Percentiles rank a stretch among this genome's conserved stretches.
Evolutionary conservation across 2,888 invertebrate species (phyloP).

Genomic region (Ischnura elegans): DNA sequence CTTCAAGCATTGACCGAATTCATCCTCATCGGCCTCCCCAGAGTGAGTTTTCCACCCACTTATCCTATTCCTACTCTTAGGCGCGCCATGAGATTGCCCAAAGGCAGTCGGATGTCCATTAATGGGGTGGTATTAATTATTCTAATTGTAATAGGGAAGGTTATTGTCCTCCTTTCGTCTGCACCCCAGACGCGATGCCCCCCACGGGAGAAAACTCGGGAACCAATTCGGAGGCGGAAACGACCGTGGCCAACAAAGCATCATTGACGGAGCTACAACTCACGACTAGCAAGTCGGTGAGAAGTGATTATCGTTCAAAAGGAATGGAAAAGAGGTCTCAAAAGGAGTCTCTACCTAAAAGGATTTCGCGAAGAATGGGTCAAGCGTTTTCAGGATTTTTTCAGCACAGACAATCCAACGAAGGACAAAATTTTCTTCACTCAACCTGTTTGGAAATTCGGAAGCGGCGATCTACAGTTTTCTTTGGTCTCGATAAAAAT

Average conservation of each 20-base stretch:
- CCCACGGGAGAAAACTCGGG: background rate
- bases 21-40: background rate
- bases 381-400: no score
- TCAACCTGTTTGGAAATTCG: no score
- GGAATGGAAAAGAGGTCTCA: background rate
- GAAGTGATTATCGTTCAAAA: background rate
- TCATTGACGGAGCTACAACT: background rate
- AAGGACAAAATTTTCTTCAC: no score
- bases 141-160: background rate
- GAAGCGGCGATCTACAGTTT: no score
- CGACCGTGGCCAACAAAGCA: background rate
- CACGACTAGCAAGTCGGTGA: background rate
- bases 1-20: background rate
- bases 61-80: no score
- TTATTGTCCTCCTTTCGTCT: background rate
- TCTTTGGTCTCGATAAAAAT: no score
- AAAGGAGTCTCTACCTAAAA: no score
- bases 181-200: background rate
- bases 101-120: background rate
- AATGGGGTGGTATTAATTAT: background rate
- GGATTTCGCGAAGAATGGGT: no score
- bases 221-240: background rate
- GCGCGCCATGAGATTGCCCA: background rate
- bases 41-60: background rate
- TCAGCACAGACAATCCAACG: no score